These are phyloP conservation scores for Phalloptychus januarius DNA, from an alignment of 2,797 vertebrate species.

Conservation along the genomic window DNA sequence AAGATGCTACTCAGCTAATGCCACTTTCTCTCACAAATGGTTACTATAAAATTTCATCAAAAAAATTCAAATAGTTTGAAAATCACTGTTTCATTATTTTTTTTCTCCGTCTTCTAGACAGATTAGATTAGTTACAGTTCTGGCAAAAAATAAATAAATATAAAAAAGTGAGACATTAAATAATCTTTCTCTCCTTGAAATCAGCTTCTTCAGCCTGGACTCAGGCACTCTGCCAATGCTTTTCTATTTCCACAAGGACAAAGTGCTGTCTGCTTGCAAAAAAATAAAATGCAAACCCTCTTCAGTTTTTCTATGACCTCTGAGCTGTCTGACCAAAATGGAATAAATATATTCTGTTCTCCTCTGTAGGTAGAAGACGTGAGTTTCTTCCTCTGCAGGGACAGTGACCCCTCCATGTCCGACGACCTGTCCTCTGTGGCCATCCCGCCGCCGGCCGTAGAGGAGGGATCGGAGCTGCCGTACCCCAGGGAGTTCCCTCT, in stretches of 20 bases:
- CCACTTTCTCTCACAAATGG: constrained; percentile 33
- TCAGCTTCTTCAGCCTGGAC: constrained; percentile 27
- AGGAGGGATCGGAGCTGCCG: constrained; percentile 54
- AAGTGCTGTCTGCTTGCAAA: constrained; percentile 18
- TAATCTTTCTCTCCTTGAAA: constrained; percentile 56
- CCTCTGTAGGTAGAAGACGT: constrained; percentile 71
- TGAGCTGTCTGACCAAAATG: constrained; percentile 1
- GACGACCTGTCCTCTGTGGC: constrained; percentile 71
- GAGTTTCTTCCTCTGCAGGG: constrained; percentile 80
- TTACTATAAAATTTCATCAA: constrained; percentile 47
- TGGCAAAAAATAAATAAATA: constrained; percentile 23
- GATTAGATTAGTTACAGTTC: constrained; percentile 48
- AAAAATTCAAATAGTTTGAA: constrained; percentile 45
- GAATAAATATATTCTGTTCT: constrained; percentile 15
- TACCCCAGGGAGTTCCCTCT: constrained; percentile 79
- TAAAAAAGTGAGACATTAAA: constrained; percentile 58
- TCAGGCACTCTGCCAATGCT: constrained; percentile 44
- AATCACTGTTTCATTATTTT: constrained; percentile 53
- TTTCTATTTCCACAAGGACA: constrained; percentile 58
- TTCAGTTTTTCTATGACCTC: constrained; percentile 7
- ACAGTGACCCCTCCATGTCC: constrained; percentile 48
- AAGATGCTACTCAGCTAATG: constrained; percentile 39
- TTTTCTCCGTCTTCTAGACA: constrained; percentile 42
- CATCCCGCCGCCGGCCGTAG: constrained; percentile 69
- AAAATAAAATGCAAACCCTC: constrained; percentile 12